Percentiles rank a stretch among this genome's conserved stretches.
These are phyloP conservation scores for Ceratothoa steindachneri DNA, from an alignment of 2,888 invertebrate genomes.

Conservation along the genomic window DNA sequence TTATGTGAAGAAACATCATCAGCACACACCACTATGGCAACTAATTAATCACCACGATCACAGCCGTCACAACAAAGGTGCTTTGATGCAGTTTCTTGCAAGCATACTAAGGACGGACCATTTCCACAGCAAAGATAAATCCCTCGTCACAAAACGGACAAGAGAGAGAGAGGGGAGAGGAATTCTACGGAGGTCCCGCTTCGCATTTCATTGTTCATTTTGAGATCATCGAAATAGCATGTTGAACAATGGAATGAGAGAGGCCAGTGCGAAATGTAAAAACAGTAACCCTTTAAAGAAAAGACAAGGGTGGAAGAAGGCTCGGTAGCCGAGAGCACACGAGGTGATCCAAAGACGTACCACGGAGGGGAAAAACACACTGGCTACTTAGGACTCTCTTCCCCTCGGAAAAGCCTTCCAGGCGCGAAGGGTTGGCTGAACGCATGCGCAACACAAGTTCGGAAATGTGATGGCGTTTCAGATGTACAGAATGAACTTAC, in stretches of 20 bases:
- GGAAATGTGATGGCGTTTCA: too few relatives aligned
- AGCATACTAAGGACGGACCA: too few relatives aligned
- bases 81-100: too few relatives aligned
- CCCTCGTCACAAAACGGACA: too few relatives aligned
- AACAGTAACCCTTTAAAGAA: background rate
- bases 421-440: background rate
- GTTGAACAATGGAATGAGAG: too few relatives aligned
- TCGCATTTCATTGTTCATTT: background rate
- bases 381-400: background rate
- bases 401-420: background rate
- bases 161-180: too few relatives aligned
- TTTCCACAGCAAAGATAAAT: too few relatives aligned
- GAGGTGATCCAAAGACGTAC: background rate
- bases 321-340: background rate
- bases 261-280: too few relatives aligned
- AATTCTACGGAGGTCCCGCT: background rate
- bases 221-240: too few relatives aligned
- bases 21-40: too few relatives aligned
- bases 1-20: background rate
- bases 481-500: too few relatives aligned
- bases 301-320: background rate
- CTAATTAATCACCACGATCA: background rate
- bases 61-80: background rate
- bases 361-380: background rate
- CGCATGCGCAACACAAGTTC: too few relatives aligned